Percentiles rank a stretch among this genome's conserved stretches.
These are phyloP conservation scores for Diadophis punctatus DNA, from an alignment of 2,113 vertebrate species.

Conservation along the genomic window DNA sequence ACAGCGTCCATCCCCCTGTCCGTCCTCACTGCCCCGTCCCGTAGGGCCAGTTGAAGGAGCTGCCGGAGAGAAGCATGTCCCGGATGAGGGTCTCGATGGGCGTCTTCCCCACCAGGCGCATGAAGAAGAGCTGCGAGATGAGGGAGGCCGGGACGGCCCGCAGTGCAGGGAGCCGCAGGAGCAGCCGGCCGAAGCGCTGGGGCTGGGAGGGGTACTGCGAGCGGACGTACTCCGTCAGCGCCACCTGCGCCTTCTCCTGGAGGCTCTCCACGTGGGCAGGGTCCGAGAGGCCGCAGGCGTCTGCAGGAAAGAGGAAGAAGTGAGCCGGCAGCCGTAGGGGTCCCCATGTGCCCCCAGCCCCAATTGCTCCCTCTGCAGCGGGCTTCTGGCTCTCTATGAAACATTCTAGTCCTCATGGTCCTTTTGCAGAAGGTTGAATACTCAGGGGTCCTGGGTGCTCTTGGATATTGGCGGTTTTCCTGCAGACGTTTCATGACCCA, in stretches of 20 bases:
- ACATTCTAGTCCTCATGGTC: background rate
- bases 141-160: constrained; percentile 87
- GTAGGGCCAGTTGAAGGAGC: constrained; percentile 94
- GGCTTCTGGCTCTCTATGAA: background rate
- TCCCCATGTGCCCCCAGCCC: background rate
- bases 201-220: constrained; percentile 89
- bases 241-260: constrained; percentile 96
- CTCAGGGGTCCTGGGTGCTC: background rate
- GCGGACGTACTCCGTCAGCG: constrained; percentile 87
- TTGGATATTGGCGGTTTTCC: background rate
- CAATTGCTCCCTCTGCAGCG: background rate
- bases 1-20: background rate
- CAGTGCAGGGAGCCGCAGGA: constrained; percentile 87
- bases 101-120: constrained; percentile 93
- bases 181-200: constrained; percentile 87
- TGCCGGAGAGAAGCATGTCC: constrained; percentile 95
- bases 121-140: constrained; percentile 97
- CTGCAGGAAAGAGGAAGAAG: constrained; percentile 50
- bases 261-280: constrained; percentile 86
- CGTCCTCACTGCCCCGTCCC: constrained; percentile 78
- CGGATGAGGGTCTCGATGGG: constrained; percentile 95
- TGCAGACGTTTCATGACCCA: background rate
- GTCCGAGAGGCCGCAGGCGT: constrained; percentile 91
- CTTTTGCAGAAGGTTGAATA: background rate
- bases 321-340: background rate